phyloP scores from a whole-genome alignment of 2,113 vertebrate genomes.

The Prochilodus magdalenae region DNA sequence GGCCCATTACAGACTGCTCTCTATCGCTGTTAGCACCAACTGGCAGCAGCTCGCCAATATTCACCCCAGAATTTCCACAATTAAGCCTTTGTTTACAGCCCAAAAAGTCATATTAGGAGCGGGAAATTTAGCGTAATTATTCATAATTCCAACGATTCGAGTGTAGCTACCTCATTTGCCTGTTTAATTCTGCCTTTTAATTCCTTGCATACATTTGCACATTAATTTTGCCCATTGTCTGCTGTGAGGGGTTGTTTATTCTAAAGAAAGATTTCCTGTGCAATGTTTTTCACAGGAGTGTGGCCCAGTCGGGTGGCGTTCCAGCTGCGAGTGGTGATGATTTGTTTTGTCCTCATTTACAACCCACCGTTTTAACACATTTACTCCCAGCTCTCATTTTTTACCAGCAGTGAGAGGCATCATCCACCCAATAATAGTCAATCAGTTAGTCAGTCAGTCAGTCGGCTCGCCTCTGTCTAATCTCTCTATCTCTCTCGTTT shows the following conservation, averaged over 20 bases:
- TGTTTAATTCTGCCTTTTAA: constrained; percentile 80
- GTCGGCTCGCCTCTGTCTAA: constrained; percentile 30
- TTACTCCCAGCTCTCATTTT: constrained; percentile 79
- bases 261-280: constrained; percentile 80
- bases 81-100: constrained; percentile 97
- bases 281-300: constrained; percentile 95
- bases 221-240: constrained; percentile 97
- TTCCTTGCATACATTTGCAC: constrained; percentile 99
- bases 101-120: constrained; percentile 92
- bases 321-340: constrained; percentile 98
- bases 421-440: constrained; percentile 43
- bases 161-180: constrained; percentile 86
- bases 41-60: constrained; percentile 74
- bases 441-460: constrained; percentile 41
- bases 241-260: constrained; percentile 87
- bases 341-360: constrained; percentile 98
- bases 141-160: constrained; percentile 99
- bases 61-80: constrained; percentile 92
- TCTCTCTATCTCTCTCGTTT: constrained; percentile 19
- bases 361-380: constrained; percentile 94
- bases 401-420: constrained; percentile 46
- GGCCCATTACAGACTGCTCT: constrained; percentile 20
- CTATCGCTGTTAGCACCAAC: constrained; percentile 11
- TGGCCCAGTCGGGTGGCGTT: constrained; percentile 97
- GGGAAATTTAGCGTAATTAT: constrained; percentile 96